Evolutionary conservation across 2,113 vertebrate genomes (phyloP).

Genomic region (Lota lota): DNA sequence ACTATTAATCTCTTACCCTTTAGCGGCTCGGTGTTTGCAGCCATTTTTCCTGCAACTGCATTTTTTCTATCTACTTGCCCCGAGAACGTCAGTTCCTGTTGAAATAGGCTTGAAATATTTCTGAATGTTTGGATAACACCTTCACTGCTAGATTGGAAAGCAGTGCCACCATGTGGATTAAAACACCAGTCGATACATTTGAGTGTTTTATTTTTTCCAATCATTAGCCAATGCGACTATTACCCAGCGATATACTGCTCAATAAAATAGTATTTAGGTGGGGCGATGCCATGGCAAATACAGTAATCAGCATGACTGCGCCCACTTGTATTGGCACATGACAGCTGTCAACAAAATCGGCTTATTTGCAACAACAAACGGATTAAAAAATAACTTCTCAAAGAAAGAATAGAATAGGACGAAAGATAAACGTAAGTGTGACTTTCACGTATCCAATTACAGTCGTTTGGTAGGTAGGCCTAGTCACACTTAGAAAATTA

Average conservation of each 20-base stretch:
- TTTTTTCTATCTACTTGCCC: conserved; percentile 67
- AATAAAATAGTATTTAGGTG: conserved; percentile 40
- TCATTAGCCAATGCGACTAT: conserved; percentile 52
- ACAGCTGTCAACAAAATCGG: conserved; percentile 55
- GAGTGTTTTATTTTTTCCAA: conserved; percentile 41
- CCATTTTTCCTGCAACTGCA: conserved; percentile 74
- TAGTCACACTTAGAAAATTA: too few relatives aligned
- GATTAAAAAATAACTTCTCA: neutral
- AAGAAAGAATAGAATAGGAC: neutral
- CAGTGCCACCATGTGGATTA: conserved; percentile 42
- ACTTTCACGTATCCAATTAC: neutral
- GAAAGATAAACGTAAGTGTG: conserved; percentile 11
- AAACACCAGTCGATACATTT: neutral
- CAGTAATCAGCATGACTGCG: conserved; percentile 5
- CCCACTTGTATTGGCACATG: conserved; percentile 25
- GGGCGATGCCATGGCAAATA: conserved; percentile 57
- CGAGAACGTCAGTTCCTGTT: conserved; percentile 78
- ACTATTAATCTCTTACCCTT: conserved; percentile 56
- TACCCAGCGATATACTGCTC: conserved; percentile 22
- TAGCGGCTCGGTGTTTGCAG: conserved; percentile 61
- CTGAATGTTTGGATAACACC: neutral
- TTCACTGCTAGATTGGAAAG: conserved; percentile 13
- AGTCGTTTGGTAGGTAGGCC: too few relatives aligned
- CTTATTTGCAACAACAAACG: conserved; percentile 10
- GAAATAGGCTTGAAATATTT: conserved; percentile 3